phyloP scores from a whole-genome alignment of 2,888 invertebrate genomes.

The Rhagium mordax region DNA sequence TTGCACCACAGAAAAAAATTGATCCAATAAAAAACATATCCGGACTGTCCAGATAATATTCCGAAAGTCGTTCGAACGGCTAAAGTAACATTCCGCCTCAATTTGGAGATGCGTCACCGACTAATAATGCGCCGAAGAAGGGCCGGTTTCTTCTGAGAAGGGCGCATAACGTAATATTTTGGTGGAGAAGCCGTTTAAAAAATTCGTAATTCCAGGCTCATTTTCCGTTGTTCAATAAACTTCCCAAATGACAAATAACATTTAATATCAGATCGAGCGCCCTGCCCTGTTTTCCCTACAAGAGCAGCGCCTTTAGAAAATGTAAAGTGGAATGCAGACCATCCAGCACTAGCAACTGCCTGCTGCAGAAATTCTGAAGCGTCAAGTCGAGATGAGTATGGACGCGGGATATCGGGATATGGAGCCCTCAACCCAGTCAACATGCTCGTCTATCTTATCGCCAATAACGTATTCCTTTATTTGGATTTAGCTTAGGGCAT shows the following conservation, averaged over 20 bases:
- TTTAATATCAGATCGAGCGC: slow-evolving; percentile 52
- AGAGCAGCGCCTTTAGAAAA: slow-evolving; percentile 45
- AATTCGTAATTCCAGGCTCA: not conserved
- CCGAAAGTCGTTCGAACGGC: no score
- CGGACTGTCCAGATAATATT: no score
- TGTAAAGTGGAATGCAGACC: slow-evolving; percentile 54
- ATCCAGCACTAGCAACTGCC: slow-evolving; percentile 32
- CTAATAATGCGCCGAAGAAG: no score
- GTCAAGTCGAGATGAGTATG: slow-evolving; percentile 39
- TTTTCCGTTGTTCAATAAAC: slow-evolving; percentile 52
- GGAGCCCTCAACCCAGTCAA: slow-evolving; percentile 60
- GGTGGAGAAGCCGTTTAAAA: no score
- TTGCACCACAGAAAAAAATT: no score
- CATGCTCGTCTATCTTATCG: slow-evolving; percentile 65
- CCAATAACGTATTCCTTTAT: slow-evolving; percentile 66
- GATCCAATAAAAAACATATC: no score
- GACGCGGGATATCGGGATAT: slow-evolving; percentile 51
- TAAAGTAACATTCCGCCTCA: no score
- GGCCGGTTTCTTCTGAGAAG: no score
- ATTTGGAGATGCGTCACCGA: no score
- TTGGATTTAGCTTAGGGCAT: slow-evolving; percentile 59
- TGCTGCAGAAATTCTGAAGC: slow-evolving; percentile 35
- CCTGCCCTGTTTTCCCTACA: slow-evolving; percentile 49
- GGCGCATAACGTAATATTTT: no score
- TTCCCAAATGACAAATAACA: slow-evolving; percentile 62